Evolutionary conservation across 2,888 invertebrate genomes (phyloP).

Genomic region (Polylopha cassiicola): DNA sequence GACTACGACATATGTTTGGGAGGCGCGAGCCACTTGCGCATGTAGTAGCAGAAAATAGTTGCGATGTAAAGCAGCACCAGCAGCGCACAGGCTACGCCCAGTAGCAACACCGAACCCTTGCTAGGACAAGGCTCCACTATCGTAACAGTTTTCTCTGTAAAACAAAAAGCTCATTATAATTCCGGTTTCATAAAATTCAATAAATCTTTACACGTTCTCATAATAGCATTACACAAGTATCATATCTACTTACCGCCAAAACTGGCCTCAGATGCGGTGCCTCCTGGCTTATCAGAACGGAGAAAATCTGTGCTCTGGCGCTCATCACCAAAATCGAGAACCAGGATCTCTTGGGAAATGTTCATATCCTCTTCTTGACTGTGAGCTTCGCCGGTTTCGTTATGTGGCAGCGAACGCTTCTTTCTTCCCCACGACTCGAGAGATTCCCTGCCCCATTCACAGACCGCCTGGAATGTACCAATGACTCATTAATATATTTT

Average conservation of each 20-base stretch:
- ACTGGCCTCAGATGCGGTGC: slow-evolving; percentile 78
- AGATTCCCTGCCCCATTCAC: slow-evolving; percentile 94
- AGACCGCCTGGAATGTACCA: slow-evolving; percentile 82
- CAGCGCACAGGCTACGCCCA: slow-evolving; percentile 94
- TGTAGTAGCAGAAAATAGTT: slow-evolving; percentile 94
- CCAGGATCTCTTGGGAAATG: slow-evolving; percentile 94
- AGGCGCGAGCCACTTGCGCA: slow-evolving; percentile 93
- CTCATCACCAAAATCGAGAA: slow-evolving; percentile 94
- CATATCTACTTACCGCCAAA: slow-evolving; percentile 80
- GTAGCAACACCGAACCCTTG: slow-evolving; percentile 91
- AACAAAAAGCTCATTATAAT: slow-evolving; percentile 21
- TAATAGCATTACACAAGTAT: not conserved
- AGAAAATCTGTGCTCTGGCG: slow-evolving; percentile 87
- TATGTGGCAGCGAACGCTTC: slow-evolving; percentile 81
- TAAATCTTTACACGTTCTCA: too few species aligned
- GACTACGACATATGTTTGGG: slow-evolving; percentile 84
- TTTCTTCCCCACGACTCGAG: slow-evolving; percentile 94
- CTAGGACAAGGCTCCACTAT: slow-evolving; percentile 95
- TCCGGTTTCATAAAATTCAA: not conserved
- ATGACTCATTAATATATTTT: too few species aligned
- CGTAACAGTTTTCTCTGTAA: slow-evolving; percentile 91
- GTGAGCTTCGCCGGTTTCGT: slow-evolving; percentile 80
- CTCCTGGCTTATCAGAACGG: slow-evolving; percentile 83
- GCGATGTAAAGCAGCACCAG: slow-evolving; percentile 93
- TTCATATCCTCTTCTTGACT: slow-evolving; percentile 91